Evolutionary conservation across 2,113 vertebrate genomes (phyloP).

Genomic region (Eubucco bourcierii): DNA sequence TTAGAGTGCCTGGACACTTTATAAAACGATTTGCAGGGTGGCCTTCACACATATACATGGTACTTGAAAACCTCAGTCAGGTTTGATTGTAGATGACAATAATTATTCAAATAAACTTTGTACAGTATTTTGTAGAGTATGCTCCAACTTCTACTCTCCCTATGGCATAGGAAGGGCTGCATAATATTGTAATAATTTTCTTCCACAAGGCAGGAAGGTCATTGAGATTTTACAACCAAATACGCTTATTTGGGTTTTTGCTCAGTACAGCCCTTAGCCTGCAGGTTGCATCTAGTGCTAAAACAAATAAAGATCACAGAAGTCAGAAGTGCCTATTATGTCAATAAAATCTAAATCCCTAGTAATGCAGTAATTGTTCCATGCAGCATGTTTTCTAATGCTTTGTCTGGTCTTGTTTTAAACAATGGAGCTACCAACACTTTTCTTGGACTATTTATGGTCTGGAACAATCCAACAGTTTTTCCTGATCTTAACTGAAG

Average conservation of each 20-base stretch:
- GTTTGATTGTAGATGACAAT: background rate
- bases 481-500: conserved; percentile 35
- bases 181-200: conserved; percentile 56
- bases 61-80: background rate
- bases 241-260: conserved; percentile 58
- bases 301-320: conserved; percentile 67
- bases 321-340: conserved; percentile 65
- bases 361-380: conserved; percentile 68
- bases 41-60: background rate
- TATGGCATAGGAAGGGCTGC: conserved; percentile 3
- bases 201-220: conserved; percentile 57
- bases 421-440: conserved; percentile 50
- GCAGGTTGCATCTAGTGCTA: conserved; percentile 58
- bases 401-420: conserved; percentile 69
- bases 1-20: background rate
- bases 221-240: conserved; percentile 62
- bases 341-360: conserved; percentile 69
- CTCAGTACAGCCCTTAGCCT: conserved; percentile 49
- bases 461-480: conserved; percentile 47
- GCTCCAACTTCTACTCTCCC: conserved; percentile 30
- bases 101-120: background rate
- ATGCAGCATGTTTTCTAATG: conserved; percentile 52
- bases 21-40: background rate
- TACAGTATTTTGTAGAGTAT: background rate
- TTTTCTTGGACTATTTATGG: conserved; percentile 50